Base-by-base conservation (phyloP, 2,888 invertebrate genomes). In the Teleiodes luculella region DNA sequence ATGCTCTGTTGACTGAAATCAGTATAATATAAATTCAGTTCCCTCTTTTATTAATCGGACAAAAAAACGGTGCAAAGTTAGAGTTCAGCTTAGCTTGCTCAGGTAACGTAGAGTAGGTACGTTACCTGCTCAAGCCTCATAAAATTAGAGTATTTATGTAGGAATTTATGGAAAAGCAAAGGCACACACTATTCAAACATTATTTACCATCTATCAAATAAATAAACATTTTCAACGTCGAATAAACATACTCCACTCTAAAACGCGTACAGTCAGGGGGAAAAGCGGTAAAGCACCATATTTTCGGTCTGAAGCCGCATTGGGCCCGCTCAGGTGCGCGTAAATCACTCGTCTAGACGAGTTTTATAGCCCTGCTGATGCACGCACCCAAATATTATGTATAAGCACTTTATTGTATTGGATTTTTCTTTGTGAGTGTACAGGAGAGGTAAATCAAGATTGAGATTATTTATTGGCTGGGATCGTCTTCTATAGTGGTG, bases 261-360 rank as follows among this genome's bases (percentile, higher is more conserved):
- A 41, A 41, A 51, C 48, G 10, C 18, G 51, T 51, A 39, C 39
- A 39, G 41, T 51, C 28, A 35, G 30, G 43, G 43, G 33, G 31
- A 45, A 52, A 41, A 52, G 14, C 31, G 41, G 36, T 35, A 24
- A 14, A 20, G 28, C 53, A 57, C 50, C 48, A 48, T 48, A 48
- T 48, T 48, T 48, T 31, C 4, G 20, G 48, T 20, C 20, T 35
- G 20, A 35, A 56, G 62, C 62, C 57, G 6, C 24, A 24, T 24
- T 24, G 54, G 63, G 57, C 63, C 59, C 66, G 64, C 65, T 56
- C 84, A 86, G 85, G 86, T 86, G 79, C 64, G 68, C 79, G 74
- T 86, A 86, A 84, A 85, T 86, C 82, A 83, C 74, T 68, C 59
- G 86, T 85, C 86, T 85, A 86, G 86, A 86, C 86, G 69, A 74